These are phyloP conservation scores for Yponomeuta cagnagella DNA, from an alignment of 2,888 invertebrate genomes.

Conservation along the genomic window DNA sequence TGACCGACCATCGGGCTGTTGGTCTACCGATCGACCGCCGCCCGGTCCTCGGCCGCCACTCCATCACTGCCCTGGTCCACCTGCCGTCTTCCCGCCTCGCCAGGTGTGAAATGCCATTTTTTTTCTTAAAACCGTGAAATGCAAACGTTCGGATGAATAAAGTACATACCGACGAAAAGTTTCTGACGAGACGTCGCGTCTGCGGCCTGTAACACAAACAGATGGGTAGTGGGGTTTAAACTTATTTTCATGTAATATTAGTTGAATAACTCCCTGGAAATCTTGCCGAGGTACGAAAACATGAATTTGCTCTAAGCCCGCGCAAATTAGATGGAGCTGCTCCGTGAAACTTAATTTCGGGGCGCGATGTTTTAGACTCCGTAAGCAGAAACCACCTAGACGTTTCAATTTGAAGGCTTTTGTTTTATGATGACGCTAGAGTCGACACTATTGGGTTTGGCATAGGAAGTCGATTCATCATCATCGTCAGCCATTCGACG, in stretches of 20 bases:
- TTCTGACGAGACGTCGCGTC: neutral
- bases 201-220: neutral
- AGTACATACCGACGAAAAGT: neutral
- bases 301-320: slow-evolving; percentile 67
- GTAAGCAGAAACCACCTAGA: neutral
- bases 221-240: neutral
- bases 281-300: slow-evolving; percentile 31
- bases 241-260: neutral
- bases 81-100: no score
- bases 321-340: slow-evolving; percentile 45
- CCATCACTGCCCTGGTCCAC: no score
- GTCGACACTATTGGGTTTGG: neutral
- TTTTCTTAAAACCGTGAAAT: no score
- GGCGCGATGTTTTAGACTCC: neutral
- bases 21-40: no score
- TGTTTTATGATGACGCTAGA: neutral
- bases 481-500: no score
- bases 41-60: no score
- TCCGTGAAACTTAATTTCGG: slow-evolving; percentile 19
- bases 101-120: no score
- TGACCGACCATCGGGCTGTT: no score
- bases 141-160: neutral
- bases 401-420: no score
- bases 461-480: no score
- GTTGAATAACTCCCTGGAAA: neutral